Evolutionary conservation across 2,797 vertebrate species (phyloP), one percentile per base, ranked within the genome.

Genomic region (Pempheris klunzingeri): DNA sequence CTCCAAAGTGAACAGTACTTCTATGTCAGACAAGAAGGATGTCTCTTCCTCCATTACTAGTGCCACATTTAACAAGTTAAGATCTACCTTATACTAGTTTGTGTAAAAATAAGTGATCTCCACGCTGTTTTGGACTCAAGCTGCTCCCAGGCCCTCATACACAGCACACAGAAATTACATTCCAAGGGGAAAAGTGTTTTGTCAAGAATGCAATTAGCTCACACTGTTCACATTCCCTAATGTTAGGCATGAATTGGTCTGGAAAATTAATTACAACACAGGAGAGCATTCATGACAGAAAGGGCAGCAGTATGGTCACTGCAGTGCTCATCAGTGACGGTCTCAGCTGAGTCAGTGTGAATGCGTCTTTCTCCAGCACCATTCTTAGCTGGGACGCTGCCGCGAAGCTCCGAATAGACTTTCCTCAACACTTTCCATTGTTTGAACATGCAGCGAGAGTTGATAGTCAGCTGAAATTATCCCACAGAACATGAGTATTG

Each of bases 231-330:
- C 68, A 39, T 75, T 73, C 71, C 47, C 54, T 71, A 80, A 85
- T 69, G 60, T 77, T 87, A 32, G 64, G 78, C 80, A 87, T 84
- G 80, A 91, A 86, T 86, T 84, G 83, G 85, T 73, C 78, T 88
- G 83, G 80, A 81, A 87, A 84, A 86, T 83, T 90, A 91, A 91
- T 90, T 83, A 72, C 84, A 81, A 85, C 90, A 90, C 87, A 88
- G 83, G 86, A 90, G 83, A 91, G 77, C 67, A 68, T 84, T 84
- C 57, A 78, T 90, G 87, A 90, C 81, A 88, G 74, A 63, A 55
- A 84, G 78, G 86, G 75, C 88, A 78, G 54, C 55, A 28, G 79
- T 79, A 47, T 59, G 55, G 69, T 89, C 77, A 68, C 52, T 50
- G 64, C 78, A 3, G 47, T 30, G 55, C 81, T 77, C 75, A 75